These are phyloP conservation scores for Micromussa lordhowensis DNA, from an alignment of 92 coral and sea anemone genomes.

Conservation along the genomic window DNA sequence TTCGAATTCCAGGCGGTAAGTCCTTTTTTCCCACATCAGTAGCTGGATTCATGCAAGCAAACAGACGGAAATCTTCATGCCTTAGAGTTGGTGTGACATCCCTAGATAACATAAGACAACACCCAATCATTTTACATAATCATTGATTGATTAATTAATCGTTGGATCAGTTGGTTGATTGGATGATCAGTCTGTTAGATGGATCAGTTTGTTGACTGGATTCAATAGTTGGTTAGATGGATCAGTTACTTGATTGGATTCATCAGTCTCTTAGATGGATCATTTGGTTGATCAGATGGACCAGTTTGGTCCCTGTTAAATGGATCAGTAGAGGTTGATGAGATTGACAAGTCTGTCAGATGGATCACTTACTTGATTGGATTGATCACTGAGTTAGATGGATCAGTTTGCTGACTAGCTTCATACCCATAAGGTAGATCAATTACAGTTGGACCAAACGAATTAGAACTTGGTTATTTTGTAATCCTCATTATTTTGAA, in stretches of 20 bases:
- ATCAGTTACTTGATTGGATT: background rate
- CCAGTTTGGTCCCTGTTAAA: no score
- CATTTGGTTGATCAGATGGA: background rate
- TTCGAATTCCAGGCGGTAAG: slow-evolving; percentile 94
- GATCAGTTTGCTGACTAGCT: no score
- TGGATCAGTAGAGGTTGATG: no score
- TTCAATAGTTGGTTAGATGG: no score
- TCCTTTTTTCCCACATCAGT: slow-evolving; percentile 98
- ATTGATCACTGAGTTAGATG: no score
- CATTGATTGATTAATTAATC: no score
- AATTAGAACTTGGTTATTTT: no score
- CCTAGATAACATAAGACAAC: slow-evolving; percentile 40
- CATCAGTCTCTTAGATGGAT: background rate
- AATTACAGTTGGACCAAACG: no score
- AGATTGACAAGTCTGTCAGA: no score
- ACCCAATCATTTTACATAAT: background rate
- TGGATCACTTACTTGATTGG: background rate
- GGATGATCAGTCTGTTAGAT: background rate
- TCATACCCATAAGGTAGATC: no score
- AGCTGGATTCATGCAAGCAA: slow-evolving; percentile 99
- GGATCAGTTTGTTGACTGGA: background rate
- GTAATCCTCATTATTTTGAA: no score
- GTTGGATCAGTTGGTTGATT: background rate
- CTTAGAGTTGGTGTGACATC: slow-evolving; percentile 89
- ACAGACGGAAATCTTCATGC: slow-evolving; percentile 90